Base-by-base conservation (phyloP, 2,888 invertebrate genomes). In the Temnothorax rugatulus region DNA sequence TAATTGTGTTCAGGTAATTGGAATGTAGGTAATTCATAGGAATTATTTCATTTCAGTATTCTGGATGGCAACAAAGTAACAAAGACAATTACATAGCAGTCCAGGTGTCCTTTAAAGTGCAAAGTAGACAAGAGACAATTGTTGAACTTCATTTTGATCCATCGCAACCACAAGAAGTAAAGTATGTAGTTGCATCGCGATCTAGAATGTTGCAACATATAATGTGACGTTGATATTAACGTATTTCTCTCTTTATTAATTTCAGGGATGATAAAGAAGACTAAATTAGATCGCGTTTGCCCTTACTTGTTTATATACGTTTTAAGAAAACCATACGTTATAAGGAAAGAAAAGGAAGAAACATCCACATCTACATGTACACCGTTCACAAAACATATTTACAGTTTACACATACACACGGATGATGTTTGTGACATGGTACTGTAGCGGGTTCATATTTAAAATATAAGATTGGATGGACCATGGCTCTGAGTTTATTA, bases 41-140 rank as follows among this genome's bases (percentile, higher is more conserved):
- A 21, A 77, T 52, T 25, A 29, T 76, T 61, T 63, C 4, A 69
- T 93, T 93, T 21, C 90, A 95, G 95, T 95, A 95, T 90, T 95
- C 95, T 57, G 95, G 95, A 64, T 95, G 95, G 95, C 95, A 95
- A 54, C 92, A 94, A 63, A 94, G 94, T 89, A 95, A 95, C 88
- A 95, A 95, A 93, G 95, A 95, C 66, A 95, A 95, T 89, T 96
- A 95, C 89, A 93, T 95, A 89, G 95, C 95, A 41, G 95, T 95
- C 59, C 94, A 95, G 82, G 95, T 95, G 68, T 94, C 94, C 84
- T 95, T 95, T 87, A 95, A 95, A 92, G 94, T 95, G 89, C 95
- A 95, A 93, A 95, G 94, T 88, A 94, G 95, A 89, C 94, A 94
- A 91, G 95, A 95, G 91, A 95, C 95, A 59, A 94, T 95, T 86